Conservation (phyloP, 2,888 invertebrate genomes). For the Epicampocera succincta region DNA sequence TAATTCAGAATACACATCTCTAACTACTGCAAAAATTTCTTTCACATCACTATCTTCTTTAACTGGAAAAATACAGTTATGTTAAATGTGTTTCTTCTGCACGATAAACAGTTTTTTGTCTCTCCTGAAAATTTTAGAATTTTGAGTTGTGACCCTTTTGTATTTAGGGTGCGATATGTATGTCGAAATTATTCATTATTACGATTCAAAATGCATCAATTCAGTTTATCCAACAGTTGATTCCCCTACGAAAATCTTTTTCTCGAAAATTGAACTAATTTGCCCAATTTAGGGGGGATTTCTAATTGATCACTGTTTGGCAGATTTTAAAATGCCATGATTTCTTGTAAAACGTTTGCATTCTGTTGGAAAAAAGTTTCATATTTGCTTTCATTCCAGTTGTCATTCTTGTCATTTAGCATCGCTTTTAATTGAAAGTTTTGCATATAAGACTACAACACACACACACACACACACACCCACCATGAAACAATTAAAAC, state of each 20-base stretch:
- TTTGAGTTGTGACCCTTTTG: no score
- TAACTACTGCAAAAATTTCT: no score
- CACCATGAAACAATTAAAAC: no score
- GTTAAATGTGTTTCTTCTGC: no score
- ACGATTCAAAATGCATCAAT: neutral
- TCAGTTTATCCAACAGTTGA: neutral
- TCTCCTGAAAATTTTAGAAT: no score
- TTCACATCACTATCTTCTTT: no score
- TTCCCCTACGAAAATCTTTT: neutral
- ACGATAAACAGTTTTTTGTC: no score
- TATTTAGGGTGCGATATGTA: neutral
- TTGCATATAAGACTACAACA: neutral
- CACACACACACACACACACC: neutral
- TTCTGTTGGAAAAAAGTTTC: constrained; percentile 2
- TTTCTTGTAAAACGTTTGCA: constrained; percentile 30
- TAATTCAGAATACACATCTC: no score
- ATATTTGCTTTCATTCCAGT: constrained; percentile 11
- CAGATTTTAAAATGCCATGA: constrained; percentile 21
- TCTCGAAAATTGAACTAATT: constrained; percentile 20
- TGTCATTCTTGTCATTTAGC: constrained; percentile 21
- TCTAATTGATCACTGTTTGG: constrained; percentile 29
- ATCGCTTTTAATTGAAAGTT: constrained; percentile 35
- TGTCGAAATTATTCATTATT: neutral
- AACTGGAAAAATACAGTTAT: no score
- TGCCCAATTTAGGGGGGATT: neutral